Percentiles rank a stretch among this genome's conserved stretches.
Conservation (phyloP, 2,797 vertebrate genomes). For the Gallirallus australis region DNA sequence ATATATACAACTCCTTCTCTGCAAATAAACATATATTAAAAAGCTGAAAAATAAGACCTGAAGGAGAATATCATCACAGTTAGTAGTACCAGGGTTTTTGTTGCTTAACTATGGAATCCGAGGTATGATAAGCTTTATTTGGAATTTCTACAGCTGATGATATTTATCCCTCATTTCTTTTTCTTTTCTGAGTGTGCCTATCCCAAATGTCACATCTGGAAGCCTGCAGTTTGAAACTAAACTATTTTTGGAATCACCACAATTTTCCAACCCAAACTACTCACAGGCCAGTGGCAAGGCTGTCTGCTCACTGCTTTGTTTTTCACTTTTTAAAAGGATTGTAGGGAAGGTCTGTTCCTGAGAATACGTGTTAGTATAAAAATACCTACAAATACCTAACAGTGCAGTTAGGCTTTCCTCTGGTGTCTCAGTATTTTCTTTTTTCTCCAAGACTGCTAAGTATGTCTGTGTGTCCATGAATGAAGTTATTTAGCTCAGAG, state of each 20-base stretch:
- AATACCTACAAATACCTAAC: constrained; percentile 46
- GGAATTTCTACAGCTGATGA: constrained; percentile 44
- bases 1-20: not conserved
- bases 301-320: constrained; percentile 65
- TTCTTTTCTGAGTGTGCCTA: constrained; percentile 58
- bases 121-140: constrained; percentile 13
- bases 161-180: constrained; percentile 61
- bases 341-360: constrained; percentile 30
- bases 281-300: constrained; percentile 60
- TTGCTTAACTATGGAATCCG: not conserved
- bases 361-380: constrained; percentile 59
- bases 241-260: constrained; percentile 75
- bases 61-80: not conserved
- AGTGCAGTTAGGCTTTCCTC: constrained; percentile 34
- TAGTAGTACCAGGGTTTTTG: not conserved
- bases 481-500: constrained; percentile 57
- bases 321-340: constrained; percentile 59
- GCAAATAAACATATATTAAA: not conserved
- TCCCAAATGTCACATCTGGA: constrained; percentile 77
- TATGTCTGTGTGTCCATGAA: constrained; percentile 52
- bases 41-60: not conserved
- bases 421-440: constrained; percentile 43
- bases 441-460: constrained; percentile 47
- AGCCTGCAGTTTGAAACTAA: constrained; percentile 68
- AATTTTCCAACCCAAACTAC: constrained; percentile 75